These are phyloP conservation scores for Podocnemis expansa DNA, from an alignment of 2,113 vertebrate species.

Conservation along the genomic window DNA sequence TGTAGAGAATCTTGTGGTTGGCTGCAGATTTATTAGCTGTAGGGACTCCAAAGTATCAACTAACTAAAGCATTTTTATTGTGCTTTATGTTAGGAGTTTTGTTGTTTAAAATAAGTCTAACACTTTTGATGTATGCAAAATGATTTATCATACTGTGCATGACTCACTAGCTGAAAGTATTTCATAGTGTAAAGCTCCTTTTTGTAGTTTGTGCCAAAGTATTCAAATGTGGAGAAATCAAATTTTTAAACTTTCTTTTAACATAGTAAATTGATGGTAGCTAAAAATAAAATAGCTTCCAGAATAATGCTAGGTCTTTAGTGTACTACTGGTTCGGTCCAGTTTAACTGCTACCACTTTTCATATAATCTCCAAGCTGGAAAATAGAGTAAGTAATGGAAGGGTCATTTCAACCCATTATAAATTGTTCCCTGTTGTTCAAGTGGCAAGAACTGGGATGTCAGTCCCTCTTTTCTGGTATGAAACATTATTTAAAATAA, in stretches of 20 bases:
- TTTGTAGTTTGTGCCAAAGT: rapidly evolving
- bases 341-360: neutral
- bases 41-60: neutral
- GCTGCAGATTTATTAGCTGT: neutral
- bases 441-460: neutral
- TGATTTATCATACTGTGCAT: neutral
- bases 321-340: neutral
- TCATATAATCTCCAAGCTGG: neutral
- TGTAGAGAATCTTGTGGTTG: neutral
- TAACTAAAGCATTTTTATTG: neutral
- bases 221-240: neutral
- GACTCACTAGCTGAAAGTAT: neutral
- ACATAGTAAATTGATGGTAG: neutral
- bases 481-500: neutral
- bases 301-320: neutral
- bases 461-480: neutral
- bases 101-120: neutral
- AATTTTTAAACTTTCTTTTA: neutral
- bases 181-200: neutral
- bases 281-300: neutral
- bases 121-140: neutral
- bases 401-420: neutral
- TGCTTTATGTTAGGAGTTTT: neutral
- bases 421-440: neutral
- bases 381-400: neutral